Base-by-base conservation (phyloP, 1,140 invertebrate genomes). In the Pteromalus puparum region DNA sequence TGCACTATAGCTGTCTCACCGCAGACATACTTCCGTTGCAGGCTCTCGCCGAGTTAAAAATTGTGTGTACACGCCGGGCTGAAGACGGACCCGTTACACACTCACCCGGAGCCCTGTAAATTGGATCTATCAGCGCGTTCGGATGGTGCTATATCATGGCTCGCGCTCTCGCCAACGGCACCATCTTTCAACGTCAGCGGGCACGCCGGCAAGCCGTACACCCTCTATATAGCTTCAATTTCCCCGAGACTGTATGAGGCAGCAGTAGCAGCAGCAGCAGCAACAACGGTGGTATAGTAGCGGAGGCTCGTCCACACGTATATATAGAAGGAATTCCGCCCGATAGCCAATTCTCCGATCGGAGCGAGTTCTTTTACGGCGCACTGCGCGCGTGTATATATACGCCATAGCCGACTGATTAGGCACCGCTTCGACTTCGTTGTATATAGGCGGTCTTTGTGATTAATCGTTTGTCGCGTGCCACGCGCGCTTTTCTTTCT, bases 101-200 rank as follows among this genome's bases (percentile, higher is more conserved):
- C 15, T 42, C 38, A 42, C 12, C 12, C 67, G 79, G 77, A 80
- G n/a, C 42, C 73, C 79, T 77, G 83, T 81, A 92, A 93, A 92
- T 93, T 92, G 92, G 90, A 92, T 92, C 91, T 91, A 92, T 92
- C 92, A 92, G 90, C 90, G 79, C 88, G 90, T 92, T 92, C 88
- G 87, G 89, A 90, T 92, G 90, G 90, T 92, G 88, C 91, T 92
- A 92, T 91, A 92, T 93, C 91, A 92, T 92, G 91, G 86, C 89
- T 89, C 87, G 26, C 26, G 12, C 68, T 13, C 18, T 38, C 28
- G 24, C 34, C 34, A 26, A 70, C 48, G 34, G 72, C 53, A 89
- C 89, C 90, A 91, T 91, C 89, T 91, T 91, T 91, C 90, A 91
- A 91, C 87, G 90, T 91, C 90, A 91, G 87, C 78, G 77, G 68